A percentile compares a stretch with the other conserved stretches of the same genome.
These are phyloP conservation scores for Montipora capitata DNA, from an alignment of 92 coral and sea anemone species.

Conservation along the genomic window DNA sequence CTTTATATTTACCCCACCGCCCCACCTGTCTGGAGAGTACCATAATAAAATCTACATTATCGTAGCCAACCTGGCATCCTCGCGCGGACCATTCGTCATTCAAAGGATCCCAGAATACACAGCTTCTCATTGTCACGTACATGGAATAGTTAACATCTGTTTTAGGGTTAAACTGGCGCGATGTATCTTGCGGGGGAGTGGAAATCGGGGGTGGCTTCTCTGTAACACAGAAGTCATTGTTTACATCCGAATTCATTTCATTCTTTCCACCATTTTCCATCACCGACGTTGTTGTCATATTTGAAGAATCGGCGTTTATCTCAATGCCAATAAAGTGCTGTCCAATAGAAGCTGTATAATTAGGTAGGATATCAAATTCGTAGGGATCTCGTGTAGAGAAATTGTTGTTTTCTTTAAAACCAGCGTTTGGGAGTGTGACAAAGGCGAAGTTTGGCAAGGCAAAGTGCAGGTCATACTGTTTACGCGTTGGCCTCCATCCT, in stretches of 20 bases:
- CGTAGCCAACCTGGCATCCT: constrained; percentile 78
- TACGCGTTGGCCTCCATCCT: constrained; percentile 56
- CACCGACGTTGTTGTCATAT: neutral
- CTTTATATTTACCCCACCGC: no score
- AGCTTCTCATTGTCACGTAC: constrained; percentile 75
- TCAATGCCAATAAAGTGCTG: constrained; percentile 81
- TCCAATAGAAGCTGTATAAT: constrained; percentile 78
- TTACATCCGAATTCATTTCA: constrained; percentile 10
- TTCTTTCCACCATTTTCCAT: neutral
- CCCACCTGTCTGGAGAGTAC: no score
- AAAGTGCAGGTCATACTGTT: constrained; percentile 58
- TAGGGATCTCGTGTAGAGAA: constrained; percentile 34
- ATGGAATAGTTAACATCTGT: constrained; percentile 82
- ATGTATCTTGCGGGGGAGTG: constrained; percentile 63
- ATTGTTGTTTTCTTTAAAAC: neutral
- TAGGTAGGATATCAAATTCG: constrained; percentile 4
- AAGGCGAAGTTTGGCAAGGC: constrained; percentile 64
- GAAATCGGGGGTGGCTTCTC: constrained; percentile 84
- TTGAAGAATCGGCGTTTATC: constrained; percentile 24
- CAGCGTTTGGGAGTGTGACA: constrained; percentile 13
- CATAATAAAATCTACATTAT: neutral
- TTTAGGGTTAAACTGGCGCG: constrained; percentile 61
- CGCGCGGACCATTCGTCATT: constrained; percentile 79
- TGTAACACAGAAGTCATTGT: constrained; percentile 75
- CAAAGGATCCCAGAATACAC: constrained; percentile 82